Base-by-base conservation (phyloP, 1,140 invertebrate species). In the Choristoneura fumiferana region DNA sequence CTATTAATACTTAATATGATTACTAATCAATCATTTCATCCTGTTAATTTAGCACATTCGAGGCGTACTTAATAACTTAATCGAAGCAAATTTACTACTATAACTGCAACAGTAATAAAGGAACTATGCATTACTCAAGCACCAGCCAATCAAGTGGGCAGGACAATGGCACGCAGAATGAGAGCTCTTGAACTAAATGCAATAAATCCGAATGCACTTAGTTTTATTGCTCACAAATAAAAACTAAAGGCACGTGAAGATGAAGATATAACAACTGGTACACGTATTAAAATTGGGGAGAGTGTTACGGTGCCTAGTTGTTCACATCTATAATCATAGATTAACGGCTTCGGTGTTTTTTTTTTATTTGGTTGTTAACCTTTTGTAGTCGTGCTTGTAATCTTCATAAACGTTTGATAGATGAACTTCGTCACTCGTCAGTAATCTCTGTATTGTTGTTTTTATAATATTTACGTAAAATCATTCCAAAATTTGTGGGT, bases 121-220 rank as follows among this genome's bases (percentile, higher is more conserved):
- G 8, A 37, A 37, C 35, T 9, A 37, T 37, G 43, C 40, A 45
- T n/a, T 49, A 49, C 43, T 22, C n/a, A n/a, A n/a, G n/a, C n/a
- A n/a, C 12, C 18, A 22, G 18, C 43, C 43, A 49, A 49, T 49
- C 43, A 49, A 49, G 43, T 29, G 43, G 43, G 43, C 17, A 29
- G 43, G 29, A 18, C 43, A 33, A 29, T 10, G 43, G 29, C 43
- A 17, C 14, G 17, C n/a, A n/a, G 10, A 49, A 49, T 22, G 18
- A n/a, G 12, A 17, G n/a, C 15, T 10, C 35, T 29, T 8, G 17
- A 13, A 18, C 18, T n/a, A 17, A 29, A 18, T 49, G 12, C 15
- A 22, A 45, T 45, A 18, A 45, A 8, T 45, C 10, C 8, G 17
- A 10, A 45, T 45, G 2, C 4, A 29, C 22, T 29, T 29, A 29